Percentiles rank a stretch among this genome's conserved stretches.
These are phyloP conservation scores for Leucania comma DNA, from an alignment of 2,888 invertebrate species.

Conservation along the genomic window DNA sequence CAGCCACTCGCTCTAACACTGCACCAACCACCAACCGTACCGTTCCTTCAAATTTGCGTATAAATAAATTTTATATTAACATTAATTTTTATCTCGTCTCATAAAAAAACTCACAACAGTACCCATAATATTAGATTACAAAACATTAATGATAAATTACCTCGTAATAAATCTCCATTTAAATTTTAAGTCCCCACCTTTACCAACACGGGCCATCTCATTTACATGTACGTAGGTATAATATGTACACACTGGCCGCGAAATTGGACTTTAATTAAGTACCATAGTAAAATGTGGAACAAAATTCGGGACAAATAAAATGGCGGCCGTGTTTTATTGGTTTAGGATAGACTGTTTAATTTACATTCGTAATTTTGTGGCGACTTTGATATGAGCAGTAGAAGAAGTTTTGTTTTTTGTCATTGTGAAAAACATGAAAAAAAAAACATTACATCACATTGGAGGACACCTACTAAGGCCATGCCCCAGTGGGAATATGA, in stretches of 20 bases:
- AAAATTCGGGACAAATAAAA: conserved; percentile 38
- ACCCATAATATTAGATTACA: conserved; percentile 8
- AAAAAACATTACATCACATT: too few species aligned
- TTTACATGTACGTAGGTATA: too few species aligned
- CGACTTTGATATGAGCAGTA: conserved; percentile 17
- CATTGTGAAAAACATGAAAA: not conserved
- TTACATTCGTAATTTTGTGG: conserved; percentile 23
- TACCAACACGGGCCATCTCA: conserved; percentile 35
- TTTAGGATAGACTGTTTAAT: conserved; percentile 33
- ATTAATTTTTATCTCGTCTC: not conserved
- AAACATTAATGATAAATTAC: conserved; percentile 38
- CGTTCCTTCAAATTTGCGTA: too few species aligned
- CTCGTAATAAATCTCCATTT: conserved; percentile 47
- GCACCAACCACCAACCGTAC: too few species aligned
- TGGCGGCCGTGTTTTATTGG: conserved; percentile 29
- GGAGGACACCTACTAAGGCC: too few species aligned
- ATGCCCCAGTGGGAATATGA: too few species aligned
- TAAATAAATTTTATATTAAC: not conserved
- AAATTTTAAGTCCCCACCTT: conserved; percentile 35
- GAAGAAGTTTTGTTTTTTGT: not conserved
- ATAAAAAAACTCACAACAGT: not conserved
- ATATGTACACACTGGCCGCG: conserved; percentile 35
- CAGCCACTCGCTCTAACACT: too few species aligned
- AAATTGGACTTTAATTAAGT: conserved; percentile 43
- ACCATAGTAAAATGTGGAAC: conserved; percentile 30